A percentile compares a stretch with the other conserved stretches of the same genome.
Conservation (phyloP, 2,888 invertebrate species). For the Chalcosyrphus nemorum region DNA sequence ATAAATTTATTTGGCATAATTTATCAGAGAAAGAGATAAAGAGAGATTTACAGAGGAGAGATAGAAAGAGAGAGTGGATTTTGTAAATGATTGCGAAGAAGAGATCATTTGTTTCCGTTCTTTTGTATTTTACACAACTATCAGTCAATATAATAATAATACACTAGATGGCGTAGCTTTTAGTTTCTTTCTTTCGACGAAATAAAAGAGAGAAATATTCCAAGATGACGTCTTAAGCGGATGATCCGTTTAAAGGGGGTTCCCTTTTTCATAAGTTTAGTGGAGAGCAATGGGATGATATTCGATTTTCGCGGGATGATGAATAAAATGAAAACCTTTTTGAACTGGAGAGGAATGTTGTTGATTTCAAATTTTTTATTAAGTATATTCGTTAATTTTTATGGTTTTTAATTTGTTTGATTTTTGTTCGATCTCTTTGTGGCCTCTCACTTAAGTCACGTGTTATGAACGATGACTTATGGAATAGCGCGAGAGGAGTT, state of each 20-base stretch:
- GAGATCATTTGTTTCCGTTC: slow-evolving; percentile 65
- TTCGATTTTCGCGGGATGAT: too few species aligned
- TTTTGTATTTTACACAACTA: slow-evolving; percentile 62
- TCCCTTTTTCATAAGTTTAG: slow-evolving; percentile 50
- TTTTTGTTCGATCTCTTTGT: slow-evolving; percentile 15
- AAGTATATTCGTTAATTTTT: background rate
- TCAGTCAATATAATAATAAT: slow-evolving; percentile 62
- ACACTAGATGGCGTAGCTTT: slow-evolving; percentile 56
- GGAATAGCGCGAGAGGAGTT: slow-evolving; percentile 36
- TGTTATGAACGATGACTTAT: slow-evolving; percentile 59
- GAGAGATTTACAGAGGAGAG: slow-evolving; percentile 29
- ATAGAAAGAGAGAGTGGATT: slow-evolving; percentile 1
- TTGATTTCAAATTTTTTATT: background rate
- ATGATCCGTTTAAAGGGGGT: too few species aligned
- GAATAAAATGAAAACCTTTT: slow-evolving; percentile 22
- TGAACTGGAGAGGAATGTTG: slow-evolving; percentile 65
- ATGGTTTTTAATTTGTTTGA: background rate
- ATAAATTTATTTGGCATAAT: slow-evolving; percentile 66
- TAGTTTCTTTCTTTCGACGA: background rate
- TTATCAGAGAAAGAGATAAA: slow-evolving; percentile 5
- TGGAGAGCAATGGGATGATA: too few species aligned
- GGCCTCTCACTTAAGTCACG: slow-evolving; percentile 20
- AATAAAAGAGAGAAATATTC: background rate
- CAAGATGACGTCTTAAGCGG: background rate
- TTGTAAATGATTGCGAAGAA: slow-evolving; percentile 59